A percentile compares a stretch with the other conserved stretches of the same genome.
Evolutionary conservation across 1,140 invertebrate genomes (phyloP).

Genomic region (Whitmania pigra): DNA sequence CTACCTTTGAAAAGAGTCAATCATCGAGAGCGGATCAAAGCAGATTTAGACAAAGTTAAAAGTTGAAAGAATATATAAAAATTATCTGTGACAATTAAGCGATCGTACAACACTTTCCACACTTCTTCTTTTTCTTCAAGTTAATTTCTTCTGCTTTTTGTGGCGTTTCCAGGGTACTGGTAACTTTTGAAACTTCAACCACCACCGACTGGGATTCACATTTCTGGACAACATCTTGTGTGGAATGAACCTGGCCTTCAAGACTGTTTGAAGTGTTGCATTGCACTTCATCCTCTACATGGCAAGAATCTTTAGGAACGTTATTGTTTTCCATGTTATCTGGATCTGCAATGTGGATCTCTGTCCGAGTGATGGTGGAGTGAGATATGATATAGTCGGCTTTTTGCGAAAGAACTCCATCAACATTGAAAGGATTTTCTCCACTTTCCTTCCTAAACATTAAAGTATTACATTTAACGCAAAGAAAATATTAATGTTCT

Average conservation of each 20-base stretch:
- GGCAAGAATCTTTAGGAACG: neutral
- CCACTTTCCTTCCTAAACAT: slow-evolving; percentile 4
- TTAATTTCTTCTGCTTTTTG: slow-evolving; percentile 21
- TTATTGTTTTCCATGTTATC: slow-evolving; percentile 1
- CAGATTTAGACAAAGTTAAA: no score
- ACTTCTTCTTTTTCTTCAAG: slow-evolving; percentile 19
- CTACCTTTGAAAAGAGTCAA: no score
- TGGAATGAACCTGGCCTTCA: neutral
- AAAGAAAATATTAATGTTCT: no score
- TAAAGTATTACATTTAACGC: neutral
- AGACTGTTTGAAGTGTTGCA: neutral
- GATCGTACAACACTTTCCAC: slow-evolving; percentile 9
- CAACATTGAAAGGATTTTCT: slow-evolving; percentile 92
- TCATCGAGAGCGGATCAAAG: no score
- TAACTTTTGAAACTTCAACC: slow-evolving; percentile 18
- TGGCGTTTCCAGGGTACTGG: slow-evolving; percentile 12
- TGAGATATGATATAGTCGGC: slow-evolving; percentile 84
- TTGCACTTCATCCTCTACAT: neutral
- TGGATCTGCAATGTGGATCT: slow-evolving; percentile 30
- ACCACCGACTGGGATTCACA: slow-evolving; percentile 9
- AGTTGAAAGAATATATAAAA: no score
- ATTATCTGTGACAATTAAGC: neutral
- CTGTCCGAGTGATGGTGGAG: slow-evolving; percentile 37
- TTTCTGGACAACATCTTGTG: neutral
- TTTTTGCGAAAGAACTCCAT: slow-evolving; percentile 81